Evolutionary conservation across 2,888 invertebrate genomes (phyloP).

Genomic region (Drosophila mimica): DNA sequence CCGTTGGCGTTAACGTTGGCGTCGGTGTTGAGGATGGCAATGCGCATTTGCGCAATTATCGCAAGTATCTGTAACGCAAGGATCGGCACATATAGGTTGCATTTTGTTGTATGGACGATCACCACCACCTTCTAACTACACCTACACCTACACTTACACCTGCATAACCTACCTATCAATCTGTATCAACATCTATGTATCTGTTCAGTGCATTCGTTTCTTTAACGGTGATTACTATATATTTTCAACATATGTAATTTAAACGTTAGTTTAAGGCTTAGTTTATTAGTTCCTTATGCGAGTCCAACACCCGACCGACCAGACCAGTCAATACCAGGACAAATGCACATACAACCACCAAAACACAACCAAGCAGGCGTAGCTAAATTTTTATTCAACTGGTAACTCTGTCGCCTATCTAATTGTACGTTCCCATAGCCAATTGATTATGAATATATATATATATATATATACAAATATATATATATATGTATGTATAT

Average conservation of each 20-base stretch:
- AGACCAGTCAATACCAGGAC: constrained; percentile 29
- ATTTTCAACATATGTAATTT: constrained; percentile 58
- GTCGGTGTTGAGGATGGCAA: constrained; percentile 79
- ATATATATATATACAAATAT: constrained; percentile 13
- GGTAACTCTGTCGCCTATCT: constrained; percentile 51
- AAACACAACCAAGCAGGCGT: constrained; percentile 40
- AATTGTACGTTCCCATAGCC: constrained; percentile 73
- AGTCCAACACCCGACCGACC: constrained; percentile 34
- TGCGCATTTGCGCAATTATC: constrained; percentile 83
- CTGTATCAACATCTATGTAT: constrained; percentile 31
- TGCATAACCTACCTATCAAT: constrained; percentile 15
- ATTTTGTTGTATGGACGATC: constrained; percentile 31
- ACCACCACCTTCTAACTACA: constrained; percentile 9
- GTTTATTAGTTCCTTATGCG: constrained; percentile 69
- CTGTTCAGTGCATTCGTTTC: constrained; percentile 49
- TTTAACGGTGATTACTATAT: constrained; percentile 52
- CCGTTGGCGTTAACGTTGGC: constrained; percentile 77
- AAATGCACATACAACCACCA: constrained; percentile 22
- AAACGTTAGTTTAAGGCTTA: constrained; percentile 67
- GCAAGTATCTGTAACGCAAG: constrained; percentile 85
- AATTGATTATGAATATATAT: constrained; percentile 68
- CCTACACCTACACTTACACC: not conserved
- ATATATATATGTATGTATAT: constrained; percentile 51
- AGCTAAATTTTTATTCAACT: constrained; percentile 51
- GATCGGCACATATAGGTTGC: constrained; percentile 37